phyloP scores from a whole-genome alignment of 2,113 vertebrate species.

The Poeciliopsis retropinna region DNA sequence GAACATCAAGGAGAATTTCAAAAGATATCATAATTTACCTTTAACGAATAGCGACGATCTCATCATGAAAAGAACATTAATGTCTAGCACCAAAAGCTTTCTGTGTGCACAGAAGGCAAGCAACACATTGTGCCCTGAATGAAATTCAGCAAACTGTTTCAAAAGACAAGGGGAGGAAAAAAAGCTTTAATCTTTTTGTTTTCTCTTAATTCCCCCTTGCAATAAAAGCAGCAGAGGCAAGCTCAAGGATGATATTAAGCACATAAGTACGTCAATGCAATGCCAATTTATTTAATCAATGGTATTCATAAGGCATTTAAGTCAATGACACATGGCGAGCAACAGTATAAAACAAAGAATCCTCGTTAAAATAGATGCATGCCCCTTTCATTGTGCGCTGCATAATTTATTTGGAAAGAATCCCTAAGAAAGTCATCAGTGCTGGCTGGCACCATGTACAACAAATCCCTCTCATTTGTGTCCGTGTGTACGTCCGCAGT shows the following conservation, averaged over 20 bases:
- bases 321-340: slow-evolving; percentile 77
- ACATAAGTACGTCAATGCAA: slow-evolving; percentile 72
- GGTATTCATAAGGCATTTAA: slow-evolving; percentile 83
- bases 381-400: slow-evolving; percentile 75
- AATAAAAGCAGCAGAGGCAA: slow-evolving; percentile 76
- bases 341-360: slow-evolving; percentile 77
- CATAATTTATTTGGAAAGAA: slow-evolving; percentile 78
- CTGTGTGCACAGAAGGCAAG: slow-evolving; percentile 81
- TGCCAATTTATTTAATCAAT: slow-evolving; percentile 81
- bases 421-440: slow-evolving; percentile 65
- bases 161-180: slow-evolving; percentile 21
- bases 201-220: slow-evolving; percentile 67
- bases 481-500: slow-evolving; percentile 12
- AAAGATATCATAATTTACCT: slow-evolving; percentile 78
- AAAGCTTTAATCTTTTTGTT: slow-evolving; percentile 57
- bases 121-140: slow-evolving; percentile 79
- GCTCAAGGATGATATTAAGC: slow-evolving; percentile 71
- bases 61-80: slow-evolving; percentile 85
- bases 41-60: slow-evolving; percentile 87
- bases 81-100: slow-evolving; percentile 75
- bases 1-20: slow-evolving; percentile 49
- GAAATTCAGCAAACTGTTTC: slow-evolving; percentile 71
- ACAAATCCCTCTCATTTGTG: slow-evolving; percentile 44
- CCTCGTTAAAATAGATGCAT: slow-evolving; percentile 77
- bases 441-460: slow-evolving; percentile 35